These are phyloP conservation scores for Tricholaema leucomelas DNA, from an alignment of 2,113 vertebrate genomes.

Conservation along the genomic window DNA sequence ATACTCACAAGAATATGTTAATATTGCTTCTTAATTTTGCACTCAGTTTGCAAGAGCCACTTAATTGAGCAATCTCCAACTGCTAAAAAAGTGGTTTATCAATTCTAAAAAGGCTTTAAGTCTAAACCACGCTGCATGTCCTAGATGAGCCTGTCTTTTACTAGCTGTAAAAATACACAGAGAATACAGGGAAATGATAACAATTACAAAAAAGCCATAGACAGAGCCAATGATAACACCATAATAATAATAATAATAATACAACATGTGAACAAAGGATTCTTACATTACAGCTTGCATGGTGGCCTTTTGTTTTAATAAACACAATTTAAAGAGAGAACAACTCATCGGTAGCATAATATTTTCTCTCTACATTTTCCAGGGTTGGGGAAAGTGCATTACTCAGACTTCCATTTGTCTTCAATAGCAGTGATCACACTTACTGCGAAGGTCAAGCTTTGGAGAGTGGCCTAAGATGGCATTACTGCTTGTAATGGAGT, in stretches of 20 bases:
- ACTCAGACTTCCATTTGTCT: background rate
- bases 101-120: constrained; percentile 28
- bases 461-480: background rate
- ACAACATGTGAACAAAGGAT: background rate
- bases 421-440: rapidly evolving
- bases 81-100: constrained; percentile 27
- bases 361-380: constrained; percentile 19
- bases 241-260: constrained; percentile 41
- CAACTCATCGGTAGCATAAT: background rate
- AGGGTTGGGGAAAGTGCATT: background rate
- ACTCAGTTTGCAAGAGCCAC: background rate
- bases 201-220: background rate
- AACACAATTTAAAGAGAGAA: background rate
- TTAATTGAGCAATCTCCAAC: constrained; percentile 11
- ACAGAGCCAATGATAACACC: background rate
- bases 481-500: background rate
- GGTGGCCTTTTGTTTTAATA: background rate
- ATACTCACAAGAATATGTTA: background rate
- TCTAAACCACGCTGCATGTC: background rate
- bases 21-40: background rate
- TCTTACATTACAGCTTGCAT: background rate
- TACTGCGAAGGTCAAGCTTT: background rate
- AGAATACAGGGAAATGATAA: constrained; percentile 30
- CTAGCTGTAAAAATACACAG: constrained; percentile 43
- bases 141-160: constrained; percentile 29